These are phyloP conservation scores for Ceraclea dissimilis DNA, from an alignment of 2,888 invertebrate species.

Conservation along the genomic window DNA sequence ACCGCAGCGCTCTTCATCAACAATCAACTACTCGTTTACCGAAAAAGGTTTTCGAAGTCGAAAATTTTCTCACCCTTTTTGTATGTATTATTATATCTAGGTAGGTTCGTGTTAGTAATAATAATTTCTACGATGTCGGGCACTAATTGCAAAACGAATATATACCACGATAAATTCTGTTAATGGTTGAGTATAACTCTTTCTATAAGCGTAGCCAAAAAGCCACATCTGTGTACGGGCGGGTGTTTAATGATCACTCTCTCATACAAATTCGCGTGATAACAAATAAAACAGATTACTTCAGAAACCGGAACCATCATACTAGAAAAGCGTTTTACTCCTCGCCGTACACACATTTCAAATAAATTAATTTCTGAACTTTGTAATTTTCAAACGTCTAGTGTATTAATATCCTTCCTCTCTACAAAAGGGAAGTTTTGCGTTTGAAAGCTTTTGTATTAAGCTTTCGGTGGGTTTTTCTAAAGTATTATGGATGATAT, in stretches of 20 bases:
- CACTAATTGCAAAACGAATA: slow-evolving; percentile 22
- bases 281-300: slow-evolving; percentile 2
- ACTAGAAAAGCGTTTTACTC: neutral
- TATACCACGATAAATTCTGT: slow-evolving; percentile 20
- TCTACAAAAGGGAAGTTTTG: no score
- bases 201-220: slow-evolving; percentile 9
- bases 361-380: no score
- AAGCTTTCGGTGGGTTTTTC: no score
- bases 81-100: no score
- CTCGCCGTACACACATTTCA: neutral
- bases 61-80: no score
- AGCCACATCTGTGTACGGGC: slow-evolving; percentile 14
- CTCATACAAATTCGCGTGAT: slow-evolving; percentile 2
- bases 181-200: slow-evolving; percentile 21
- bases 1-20: no score
- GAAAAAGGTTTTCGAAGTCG: no score
- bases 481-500: neutral
- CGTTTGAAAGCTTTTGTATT: no score
- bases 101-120: neutral
- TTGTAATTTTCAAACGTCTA: no score
- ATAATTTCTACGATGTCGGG: neutral
- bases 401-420: no score
- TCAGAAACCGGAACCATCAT: neutral
- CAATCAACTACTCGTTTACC: no score
- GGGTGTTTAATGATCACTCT: slow-evolving; percentile 12